Conservation (phyloP, 2,888 invertebrate species). For the Conistra vaccinii region DNA sequence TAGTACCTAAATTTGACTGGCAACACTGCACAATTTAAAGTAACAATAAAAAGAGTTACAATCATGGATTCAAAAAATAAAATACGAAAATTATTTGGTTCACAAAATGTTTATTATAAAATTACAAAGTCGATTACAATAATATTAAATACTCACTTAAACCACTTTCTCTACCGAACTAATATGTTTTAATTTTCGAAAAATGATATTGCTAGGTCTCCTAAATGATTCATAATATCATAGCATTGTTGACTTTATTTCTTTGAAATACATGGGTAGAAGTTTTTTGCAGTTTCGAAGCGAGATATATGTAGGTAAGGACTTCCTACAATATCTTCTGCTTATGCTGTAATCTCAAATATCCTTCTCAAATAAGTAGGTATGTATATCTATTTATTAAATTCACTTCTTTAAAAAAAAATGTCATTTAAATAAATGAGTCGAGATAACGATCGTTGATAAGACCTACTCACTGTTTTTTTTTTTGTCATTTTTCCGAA, state of each 20-base stretch:
- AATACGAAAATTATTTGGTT: background rate
- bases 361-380: background rate
- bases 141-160: constrained; percentile 23
- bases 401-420: background rate
- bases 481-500: too few species aligned
- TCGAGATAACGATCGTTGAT: too few species aligned
- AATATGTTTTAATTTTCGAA: constrained; percentile 18
- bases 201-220: constrained; percentile 5
- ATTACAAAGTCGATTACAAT: constrained; percentile 23
- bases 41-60: background rate
- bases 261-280: constrained; percentile 28
- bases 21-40: background rate
- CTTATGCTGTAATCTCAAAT: constrained; percentile 12
- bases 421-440: background rate
- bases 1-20: background rate
- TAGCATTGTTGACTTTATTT: constrained; percentile 47
- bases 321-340: constrained; percentile 10
- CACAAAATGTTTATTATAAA: constrained; percentile 49
- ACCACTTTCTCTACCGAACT: constrained; percentile 35
- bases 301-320: background rate
- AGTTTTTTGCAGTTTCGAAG: constrained; percentile 13
- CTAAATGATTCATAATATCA: background rate
- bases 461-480: too few species aligned
- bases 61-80: constrained; percentile 10
- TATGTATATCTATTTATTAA: too few species aligned